These are phyloP conservation scores for Drosophila nigromelanica DNA, from an alignment of 1,140 invertebrate genomes.

Conservation along the genomic window DNA sequence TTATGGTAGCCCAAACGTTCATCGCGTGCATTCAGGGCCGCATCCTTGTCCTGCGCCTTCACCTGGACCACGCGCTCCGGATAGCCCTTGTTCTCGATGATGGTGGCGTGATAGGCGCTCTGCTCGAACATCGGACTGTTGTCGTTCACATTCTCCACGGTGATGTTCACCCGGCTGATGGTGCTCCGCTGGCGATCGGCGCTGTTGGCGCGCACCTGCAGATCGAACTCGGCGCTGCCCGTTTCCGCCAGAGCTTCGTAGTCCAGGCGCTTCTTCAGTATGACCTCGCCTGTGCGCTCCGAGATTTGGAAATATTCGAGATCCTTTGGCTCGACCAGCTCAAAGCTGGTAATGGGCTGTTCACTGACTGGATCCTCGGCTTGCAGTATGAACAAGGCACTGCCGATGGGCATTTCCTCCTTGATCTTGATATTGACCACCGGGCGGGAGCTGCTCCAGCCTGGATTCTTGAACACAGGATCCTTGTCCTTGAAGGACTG, in stretches of 20 bases:
- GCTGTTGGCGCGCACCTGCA: slow-evolving; percentile 89
- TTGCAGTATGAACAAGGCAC: slow-evolving; percentile 89
- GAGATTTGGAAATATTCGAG: slow-evolving; percentile 85
- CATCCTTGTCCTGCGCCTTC: slow-evolving; percentile 89
- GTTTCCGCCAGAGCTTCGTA: slow-evolving; percentile 87
- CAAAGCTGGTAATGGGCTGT: slow-evolving; percentile 87
- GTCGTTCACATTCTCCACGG: slow-evolving; percentile 91
- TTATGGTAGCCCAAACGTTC: slow-evolving; percentile 87
- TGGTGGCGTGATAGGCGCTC: slow-evolving; percentile 88
- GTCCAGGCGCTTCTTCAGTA: slow-evolving; percentile 89
- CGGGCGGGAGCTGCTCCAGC: slow-evolving; percentile 88
- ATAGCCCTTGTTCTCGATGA: slow-evolving; percentile 89
- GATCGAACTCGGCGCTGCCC: slow-evolving; percentile 87
- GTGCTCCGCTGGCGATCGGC: slow-evolving; percentile 88
- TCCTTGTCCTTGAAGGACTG: slow-evolving; percentile 92
- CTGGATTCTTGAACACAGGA: slow-evolving; percentile 89
- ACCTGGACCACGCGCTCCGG: slow-evolving; percentile 89
- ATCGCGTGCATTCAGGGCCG: slow-evolving; percentile 86
- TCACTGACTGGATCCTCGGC: slow-evolving; percentile 90
- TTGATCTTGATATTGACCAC: slow-evolving; percentile 88
- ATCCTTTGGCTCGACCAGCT: slow-evolving; percentile 82
- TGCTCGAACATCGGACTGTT: slow-evolving; percentile 90
- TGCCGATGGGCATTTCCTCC: slow-evolving; percentile 91
- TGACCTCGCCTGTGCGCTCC: slow-evolving; percentile 88
- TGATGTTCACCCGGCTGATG: slow-evolving; percentile 88